Base-by-base conservation (phyloP, 2,797 vertebrate species). In the Myiotriccus ornatus region DNA sequence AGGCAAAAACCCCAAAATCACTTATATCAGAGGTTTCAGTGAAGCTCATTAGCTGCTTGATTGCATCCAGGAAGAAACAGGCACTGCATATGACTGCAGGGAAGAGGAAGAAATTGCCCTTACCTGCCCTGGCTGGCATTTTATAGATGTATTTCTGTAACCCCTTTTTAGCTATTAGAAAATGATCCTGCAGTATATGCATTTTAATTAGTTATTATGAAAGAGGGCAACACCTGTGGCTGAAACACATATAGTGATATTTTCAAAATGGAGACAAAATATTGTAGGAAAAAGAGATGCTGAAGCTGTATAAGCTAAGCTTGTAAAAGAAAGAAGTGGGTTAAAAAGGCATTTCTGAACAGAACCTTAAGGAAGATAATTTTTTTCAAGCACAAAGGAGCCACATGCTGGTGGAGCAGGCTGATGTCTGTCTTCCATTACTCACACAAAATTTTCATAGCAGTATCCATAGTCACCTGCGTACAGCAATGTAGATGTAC, bases 391-490 rank as follows among this genome's bases (percentile, higher is more conserved):
- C 10, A 3, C 4, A 7, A 46, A 89, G 68, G 37, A 85, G 7
- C 17, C 46, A 25, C 1, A 1, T 1, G 9, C 53, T 22, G 17
- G 12, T 13, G 53, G 47, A 85, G 39, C n/a, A 87, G 50, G 65
- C 39, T 85, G 70, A 83, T 55, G 23, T 24, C 41, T 70, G 21
- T 32, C 44, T 82, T 71, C 41, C n/a, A 34, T 18, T 83, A 57
- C 43, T 73, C 43, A 35, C 16, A 37, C 2, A 3, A 44, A 64
- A 22, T 28, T 35, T 63, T 79, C 44, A 4, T 2, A 44, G 22
- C 35, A n/a, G 18, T 24, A 55, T 47, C 83, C 22, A 9, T 2
- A n/a, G 60, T 15, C 5, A 19, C 4, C 3, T 0, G 2, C 4
- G 25, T 19, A 2, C 67, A 59, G 56, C 43, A 34, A 56, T 4